Conservation (phyloP, 2,113 vertebrate species). For the Dendrocopos noguchii region DNA sequence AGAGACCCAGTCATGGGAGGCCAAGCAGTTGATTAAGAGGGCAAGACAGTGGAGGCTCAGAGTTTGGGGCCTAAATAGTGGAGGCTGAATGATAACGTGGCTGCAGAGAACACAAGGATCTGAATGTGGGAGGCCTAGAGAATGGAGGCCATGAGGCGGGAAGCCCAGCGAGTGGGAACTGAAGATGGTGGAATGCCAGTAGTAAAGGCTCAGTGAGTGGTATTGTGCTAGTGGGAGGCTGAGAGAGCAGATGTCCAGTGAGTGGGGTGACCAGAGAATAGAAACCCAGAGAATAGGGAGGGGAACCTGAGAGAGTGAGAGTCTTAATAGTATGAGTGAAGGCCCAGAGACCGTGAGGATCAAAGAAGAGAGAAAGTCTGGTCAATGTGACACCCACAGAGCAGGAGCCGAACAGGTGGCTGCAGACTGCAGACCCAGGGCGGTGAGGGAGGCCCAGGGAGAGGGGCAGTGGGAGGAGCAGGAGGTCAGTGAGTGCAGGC, state of each 20-base stretch:
- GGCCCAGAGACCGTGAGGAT: not conserved
- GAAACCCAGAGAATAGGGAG: not conserved
- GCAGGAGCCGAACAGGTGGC: too few relatives aligned
- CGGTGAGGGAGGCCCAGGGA: not conserved
- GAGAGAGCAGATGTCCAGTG: not conserved
- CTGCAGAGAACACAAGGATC: not conserved
- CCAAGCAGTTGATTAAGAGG: not conserved
- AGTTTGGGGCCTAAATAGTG: too few relatives aligned
- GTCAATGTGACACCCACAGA: accelerated
- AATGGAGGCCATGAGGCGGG: not conserved
- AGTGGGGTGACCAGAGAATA: not conserved
- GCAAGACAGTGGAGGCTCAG: too few relatives aligned
- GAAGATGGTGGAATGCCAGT: not conserved
- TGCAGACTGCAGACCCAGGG: not conserved
- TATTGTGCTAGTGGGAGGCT: not conserved
- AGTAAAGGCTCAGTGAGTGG: not conserved
- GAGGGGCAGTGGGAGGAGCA: not conserved
- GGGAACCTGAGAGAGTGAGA: too few relatives aligned
- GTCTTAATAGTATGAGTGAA: not conserved
- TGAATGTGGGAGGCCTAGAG: too few relatives aligned
- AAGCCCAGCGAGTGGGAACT: not conserved
- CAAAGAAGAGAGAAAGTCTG: not conserved
- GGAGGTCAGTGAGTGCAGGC: accelerated
- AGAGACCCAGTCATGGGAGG: not conserved
- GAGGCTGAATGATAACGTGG: not conserved